These are phyloP conservation scores for Pachypanchax playfairii DNA, from an alignment of 2,113 vertebrate species.

Conservation along the genomic window DNA sequence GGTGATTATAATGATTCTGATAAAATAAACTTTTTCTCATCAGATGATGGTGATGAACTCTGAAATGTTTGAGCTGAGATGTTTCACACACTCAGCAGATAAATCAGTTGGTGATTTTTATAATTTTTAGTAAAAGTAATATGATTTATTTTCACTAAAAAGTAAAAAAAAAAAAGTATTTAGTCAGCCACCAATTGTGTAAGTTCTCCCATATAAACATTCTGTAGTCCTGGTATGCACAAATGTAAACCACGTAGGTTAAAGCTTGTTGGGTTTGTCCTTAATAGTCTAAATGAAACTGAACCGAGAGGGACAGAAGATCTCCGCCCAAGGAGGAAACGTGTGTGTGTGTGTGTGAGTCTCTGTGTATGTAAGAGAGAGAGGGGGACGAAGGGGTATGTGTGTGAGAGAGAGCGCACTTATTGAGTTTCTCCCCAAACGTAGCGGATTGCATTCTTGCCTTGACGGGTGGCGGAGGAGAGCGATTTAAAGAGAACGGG, in stretches of 20 bases:
- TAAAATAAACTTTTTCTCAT: no score
- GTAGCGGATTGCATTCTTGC: constrained; percentile 60
- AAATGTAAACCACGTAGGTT: constrained; percentile 27
- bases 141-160: no score
- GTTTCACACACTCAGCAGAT: no score
- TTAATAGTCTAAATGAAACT: constrained; percentile 16
- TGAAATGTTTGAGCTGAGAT: no score
- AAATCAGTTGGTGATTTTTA: no score
- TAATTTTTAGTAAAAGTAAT: no score
- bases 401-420: constrained; percentile 32
- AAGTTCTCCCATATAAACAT: constrained; percentile 10
- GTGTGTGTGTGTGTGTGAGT: no score
- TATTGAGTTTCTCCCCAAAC: constrained; percentile 61
- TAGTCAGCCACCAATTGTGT: no score
- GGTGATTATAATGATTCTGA: no score
- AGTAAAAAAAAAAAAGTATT: no score
- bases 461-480: constrained; percentile 32
- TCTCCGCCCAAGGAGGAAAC: constrained; percentile 14
- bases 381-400: constrained; percentile 12
- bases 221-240: background rate
- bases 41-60: no score
- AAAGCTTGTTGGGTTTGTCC: background rate
- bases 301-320: constrained; percentile 8
- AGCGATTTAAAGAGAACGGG: constrained; percentile 11
- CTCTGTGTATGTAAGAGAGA: no score